These are phyloP conservation scores for Carassius carassius DNA, from an alignment of 2,113 vertebrate genomes.

Conservation along the genomic window DNA sequence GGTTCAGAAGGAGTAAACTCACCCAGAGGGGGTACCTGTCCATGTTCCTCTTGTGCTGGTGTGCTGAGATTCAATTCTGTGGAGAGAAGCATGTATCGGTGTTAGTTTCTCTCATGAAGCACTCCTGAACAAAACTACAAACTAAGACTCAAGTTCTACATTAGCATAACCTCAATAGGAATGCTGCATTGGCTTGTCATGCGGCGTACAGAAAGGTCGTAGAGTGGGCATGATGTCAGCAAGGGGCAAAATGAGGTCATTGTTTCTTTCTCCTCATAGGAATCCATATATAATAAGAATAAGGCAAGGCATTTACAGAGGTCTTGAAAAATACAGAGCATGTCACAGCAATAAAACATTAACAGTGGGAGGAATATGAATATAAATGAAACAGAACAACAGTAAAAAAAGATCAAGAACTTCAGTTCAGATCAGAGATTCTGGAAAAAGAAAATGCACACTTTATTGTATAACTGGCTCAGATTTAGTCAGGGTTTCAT, in stretches of 20 bases:
- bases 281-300: conserved; percentile 16
- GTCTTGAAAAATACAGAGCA: conserved; percentile 1
- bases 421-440: neutral
- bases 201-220: conserved; percentile 15
- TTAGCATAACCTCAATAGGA: conserved; percentile 25
- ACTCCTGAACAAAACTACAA: neutral
- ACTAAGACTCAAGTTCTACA: neutral
- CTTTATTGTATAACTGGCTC: neutral
- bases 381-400: neutral
- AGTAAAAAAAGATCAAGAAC: neutral
- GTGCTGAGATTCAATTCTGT: conserved; percentile 44
- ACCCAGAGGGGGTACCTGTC: conserved; percentile 14
- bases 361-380: neutral
- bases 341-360: neutral
- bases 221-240: conserved; percentile 45
- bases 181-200: neutral
- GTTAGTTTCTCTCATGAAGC: conserved; percentile 25
- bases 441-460: neutral
- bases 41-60: neutral
- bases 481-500: neutral
- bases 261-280: conserved; percentile 40
- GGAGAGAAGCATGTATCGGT: conserved; percentile 38
- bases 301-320: conserved; percentile 14
- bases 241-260: conserved; percentile 29
- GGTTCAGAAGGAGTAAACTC: conserved; percentile 23